A percentile compares a stretch with the other conserved stretches of the same genome.
phyloP scores from a whole-genome alignment of 2,797 vertebrate species.

The Sternotherus odoratus region DNA sequence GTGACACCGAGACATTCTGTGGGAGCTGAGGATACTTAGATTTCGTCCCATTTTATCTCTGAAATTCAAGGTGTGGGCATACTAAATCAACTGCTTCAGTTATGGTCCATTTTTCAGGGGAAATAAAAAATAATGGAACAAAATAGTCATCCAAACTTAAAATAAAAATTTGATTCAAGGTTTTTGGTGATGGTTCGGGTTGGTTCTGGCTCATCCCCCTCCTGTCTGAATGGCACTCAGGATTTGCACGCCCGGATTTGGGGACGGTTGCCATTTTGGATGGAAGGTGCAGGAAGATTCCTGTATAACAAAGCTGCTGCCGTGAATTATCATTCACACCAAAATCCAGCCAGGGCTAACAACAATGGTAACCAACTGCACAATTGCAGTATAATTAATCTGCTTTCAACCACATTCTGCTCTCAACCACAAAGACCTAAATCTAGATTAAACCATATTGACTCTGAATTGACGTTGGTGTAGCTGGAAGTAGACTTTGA shows the following conservation, averaged over 20 bases:
- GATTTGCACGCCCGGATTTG: accelerated
- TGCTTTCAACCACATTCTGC: background rate
- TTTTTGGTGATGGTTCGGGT: background rate
- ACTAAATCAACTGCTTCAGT: too few species aligned
- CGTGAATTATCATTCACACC: background rate
- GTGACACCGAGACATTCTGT: background rate
- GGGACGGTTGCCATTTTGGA: background rate
- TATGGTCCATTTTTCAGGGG: too few species aligned
- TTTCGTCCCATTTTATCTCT: background rate
- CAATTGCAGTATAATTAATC: background rate
- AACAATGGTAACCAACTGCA: background rate
- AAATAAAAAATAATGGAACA: background rate
- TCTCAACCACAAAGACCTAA: background rate
- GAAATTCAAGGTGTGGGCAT: background rate
- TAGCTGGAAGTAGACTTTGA: background rate
- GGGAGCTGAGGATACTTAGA: background rate
- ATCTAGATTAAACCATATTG: background rate
- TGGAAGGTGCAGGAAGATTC: background rate
- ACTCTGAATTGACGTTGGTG: background rate
- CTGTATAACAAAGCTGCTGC: background rate
- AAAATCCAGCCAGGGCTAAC: background rate
- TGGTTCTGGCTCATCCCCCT: background rate
- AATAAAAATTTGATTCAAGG: background rate
- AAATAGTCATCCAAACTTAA: background rate
- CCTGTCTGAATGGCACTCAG: background rate